Conservation (phyloP, 2,797 vertebrate genomes). For the Smutsia gigantea region DNA sequence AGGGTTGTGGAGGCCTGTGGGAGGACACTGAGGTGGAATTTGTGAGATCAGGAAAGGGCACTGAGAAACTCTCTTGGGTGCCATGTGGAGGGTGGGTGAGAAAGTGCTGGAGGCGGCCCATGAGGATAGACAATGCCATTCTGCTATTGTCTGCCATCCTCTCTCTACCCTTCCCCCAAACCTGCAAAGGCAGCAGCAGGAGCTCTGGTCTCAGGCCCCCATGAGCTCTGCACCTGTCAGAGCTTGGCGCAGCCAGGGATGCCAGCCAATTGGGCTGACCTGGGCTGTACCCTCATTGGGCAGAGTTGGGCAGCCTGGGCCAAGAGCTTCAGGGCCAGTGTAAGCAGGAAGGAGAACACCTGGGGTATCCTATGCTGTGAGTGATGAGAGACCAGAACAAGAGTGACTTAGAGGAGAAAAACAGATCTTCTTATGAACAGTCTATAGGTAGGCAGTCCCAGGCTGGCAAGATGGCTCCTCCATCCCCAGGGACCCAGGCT, state of each 20-base stretch:
- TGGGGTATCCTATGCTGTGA: not conserved
- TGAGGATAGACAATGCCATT: not conserved
- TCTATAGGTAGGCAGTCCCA: not conserved
- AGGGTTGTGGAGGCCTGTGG: not conserved
- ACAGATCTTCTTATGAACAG: not conserved
- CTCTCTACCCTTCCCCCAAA: constrained; percentile 18
- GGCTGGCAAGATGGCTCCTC: not conserved
- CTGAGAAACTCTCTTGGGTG: not conserved
- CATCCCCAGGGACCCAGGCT: not conserved
- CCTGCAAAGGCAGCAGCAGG: not conserved
- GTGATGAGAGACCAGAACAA: not conserved
- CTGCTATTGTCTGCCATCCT: not conserved
- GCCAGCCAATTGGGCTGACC: not conserved
- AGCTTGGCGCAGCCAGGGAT: not conserved
- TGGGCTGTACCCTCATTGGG: not conserved
- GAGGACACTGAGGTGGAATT: not conserved
- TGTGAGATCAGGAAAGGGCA: not conserved
- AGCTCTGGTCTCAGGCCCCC: not conserved
- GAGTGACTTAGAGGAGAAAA: not conserved
- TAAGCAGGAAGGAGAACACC: not conserved
- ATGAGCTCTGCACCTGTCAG: constrained; percentile 31
- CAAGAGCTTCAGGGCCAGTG: not conserved
- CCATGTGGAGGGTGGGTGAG: not conserved
- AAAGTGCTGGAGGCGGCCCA: not conserved
- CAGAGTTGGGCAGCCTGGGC: not conserved